These are phyloP conservation scores for Parapsyche elsis DNA, from an alignment of 1,140 invertebrate genomes.

Conservation along the genomic window DNA sequence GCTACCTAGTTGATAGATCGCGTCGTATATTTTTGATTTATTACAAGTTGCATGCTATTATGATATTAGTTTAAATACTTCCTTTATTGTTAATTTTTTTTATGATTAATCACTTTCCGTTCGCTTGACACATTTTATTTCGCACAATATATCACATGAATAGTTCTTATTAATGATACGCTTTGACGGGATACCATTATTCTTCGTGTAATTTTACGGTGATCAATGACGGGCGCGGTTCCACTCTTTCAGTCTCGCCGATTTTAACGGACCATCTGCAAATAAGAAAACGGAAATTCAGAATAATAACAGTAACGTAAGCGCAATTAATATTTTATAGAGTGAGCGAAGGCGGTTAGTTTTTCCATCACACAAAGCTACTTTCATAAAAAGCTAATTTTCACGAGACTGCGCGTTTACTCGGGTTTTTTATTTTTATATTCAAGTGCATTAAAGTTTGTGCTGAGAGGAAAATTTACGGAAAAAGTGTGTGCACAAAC, in stretches of 20 bases:
- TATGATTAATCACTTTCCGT: constrained; percentile 23
- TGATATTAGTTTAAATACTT: constrained; percentile 34
- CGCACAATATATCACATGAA: constrained; percentile 20
- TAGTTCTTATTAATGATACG: constrained; percentile 27
- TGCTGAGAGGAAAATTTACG: not conserved
- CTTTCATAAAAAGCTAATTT: constrained; percentile 14
- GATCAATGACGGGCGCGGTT: not conserved
- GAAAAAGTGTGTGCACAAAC: not conserved
- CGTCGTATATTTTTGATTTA: constrained; percentile 13
- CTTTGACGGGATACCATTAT: constrained; percentile 16
- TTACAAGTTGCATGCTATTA: constrained; percentile 30
- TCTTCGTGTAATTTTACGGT: constrained; percentile 17
- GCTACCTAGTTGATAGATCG: not conserved
- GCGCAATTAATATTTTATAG: no score
- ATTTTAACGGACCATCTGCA: not conserved
- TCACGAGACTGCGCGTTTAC: not conserved
- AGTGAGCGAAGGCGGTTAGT: no score
- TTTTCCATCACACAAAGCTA: no score
- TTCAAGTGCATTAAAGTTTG: constrained; percentile 27
- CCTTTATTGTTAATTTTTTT: constrained; percentile 26
- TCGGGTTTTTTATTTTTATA: no score
- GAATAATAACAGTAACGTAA: no score
- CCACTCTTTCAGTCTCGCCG: not conserved
- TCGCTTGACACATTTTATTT: constrained; percentile 12
- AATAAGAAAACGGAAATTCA: not conserved